Percentiles rank a stretch among this genome's conserved stretches.
Evolutionary conservation across 2,888 invertebrate species (phyloP).

Genomic region (Tholera decimalis): DNA sequence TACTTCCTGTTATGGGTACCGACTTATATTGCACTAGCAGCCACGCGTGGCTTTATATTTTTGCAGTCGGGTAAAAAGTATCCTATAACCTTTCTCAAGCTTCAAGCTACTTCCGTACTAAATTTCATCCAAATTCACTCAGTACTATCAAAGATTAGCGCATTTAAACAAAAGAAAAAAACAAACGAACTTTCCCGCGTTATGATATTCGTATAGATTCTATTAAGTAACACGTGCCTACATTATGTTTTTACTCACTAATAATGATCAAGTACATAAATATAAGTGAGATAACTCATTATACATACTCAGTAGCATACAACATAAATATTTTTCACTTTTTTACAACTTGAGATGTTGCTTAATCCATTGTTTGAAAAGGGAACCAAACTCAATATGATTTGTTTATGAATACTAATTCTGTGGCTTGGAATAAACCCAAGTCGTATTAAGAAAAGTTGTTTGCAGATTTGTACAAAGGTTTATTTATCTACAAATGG

Average conservation of each 20-base stretch:
- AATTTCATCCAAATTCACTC: too few relatives aligned
- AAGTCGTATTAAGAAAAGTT: neutral
- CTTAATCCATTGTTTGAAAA: conserved; percentile 61
- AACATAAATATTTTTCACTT: conserved; percentile 22
- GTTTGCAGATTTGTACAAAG: neutral
- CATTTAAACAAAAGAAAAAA: too few relatives aligned
- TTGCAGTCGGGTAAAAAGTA: too few relatives aligned
- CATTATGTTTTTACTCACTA: neutral
- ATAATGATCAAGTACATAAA: conserved; percentile 19
- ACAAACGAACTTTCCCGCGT: too few relatives aligned
- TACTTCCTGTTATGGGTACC: neutral
- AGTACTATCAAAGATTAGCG: too few relatives aligned
- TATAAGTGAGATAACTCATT: conserved; percentile 8
- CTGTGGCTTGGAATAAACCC: conserved; percentile 10
- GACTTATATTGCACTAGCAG: neutral
- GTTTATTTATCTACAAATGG: neutral
- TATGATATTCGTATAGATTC: too few relatives aligned
- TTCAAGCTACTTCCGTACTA: too few relatives aligned
- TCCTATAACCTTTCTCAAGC: too few relatives aligned
- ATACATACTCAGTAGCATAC: neutral
- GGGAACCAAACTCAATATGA: conserved; percentile 57
- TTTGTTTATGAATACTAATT: conserved; percentile 64
- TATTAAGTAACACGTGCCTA: neutral
- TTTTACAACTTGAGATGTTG: conserved; percentile 30
- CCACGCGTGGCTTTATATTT: too few relatives aligned